Evolutionary conservation across 2,113 vertebrate genomes (phyloP).

Genomic region (Eurystomus gularis): DNA sequence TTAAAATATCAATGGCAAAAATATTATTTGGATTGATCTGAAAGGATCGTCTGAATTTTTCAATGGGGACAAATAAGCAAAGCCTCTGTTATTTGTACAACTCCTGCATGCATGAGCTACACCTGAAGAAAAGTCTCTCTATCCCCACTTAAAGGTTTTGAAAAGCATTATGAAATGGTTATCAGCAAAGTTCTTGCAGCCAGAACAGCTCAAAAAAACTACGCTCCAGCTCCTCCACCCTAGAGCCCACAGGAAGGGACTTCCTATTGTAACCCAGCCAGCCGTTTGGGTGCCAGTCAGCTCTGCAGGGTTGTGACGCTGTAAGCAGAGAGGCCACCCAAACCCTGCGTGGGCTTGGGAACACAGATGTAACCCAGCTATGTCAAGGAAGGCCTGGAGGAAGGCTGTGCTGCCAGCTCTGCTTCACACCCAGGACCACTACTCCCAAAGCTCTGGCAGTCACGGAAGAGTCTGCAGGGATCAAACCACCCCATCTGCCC

Average conservation of each 20-base stretch:
- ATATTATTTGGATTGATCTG: not conserved
- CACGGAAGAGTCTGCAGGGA: not conserved
- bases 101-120: not conserved
- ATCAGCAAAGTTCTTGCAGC: not conserved
- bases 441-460: not conserved
- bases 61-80: not conserved
- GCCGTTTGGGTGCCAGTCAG: not conserved
- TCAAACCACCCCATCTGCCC: not conserved
- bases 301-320: fast-evolving
- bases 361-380: fast-evolving
- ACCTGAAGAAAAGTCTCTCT: not conserved
- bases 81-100: not conserved
- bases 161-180: not conserved
- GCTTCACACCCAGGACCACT: not conserved
- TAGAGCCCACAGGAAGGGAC: not conserved
- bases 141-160: not conserved
- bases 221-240: not conserved
- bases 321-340: not conserved
- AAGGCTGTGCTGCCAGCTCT: not conserved
- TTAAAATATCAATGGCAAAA: not conserved
- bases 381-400: not conserved
- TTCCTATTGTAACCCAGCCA: not conserved
- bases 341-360: fast-evolving
- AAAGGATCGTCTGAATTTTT: not conserved
- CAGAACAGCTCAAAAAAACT: not conserved